These are phyloP conservation scores for Bufo gargarizans DNA, from an alignment of 2,113 vertebrate genomes.

Conservation along the genomic window DNA sequence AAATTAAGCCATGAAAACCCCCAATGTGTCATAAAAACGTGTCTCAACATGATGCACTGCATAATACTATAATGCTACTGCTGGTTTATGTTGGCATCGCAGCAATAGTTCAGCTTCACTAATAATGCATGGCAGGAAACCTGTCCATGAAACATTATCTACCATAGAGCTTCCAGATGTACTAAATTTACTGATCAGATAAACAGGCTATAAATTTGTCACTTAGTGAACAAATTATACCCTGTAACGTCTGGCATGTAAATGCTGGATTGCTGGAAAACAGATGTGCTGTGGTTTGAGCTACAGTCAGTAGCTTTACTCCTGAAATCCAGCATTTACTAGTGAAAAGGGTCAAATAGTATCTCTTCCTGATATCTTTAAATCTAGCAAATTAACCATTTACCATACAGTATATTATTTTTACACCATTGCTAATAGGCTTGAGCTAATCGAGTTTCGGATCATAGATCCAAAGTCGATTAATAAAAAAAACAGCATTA, in stretches of 20 bases:
- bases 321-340: background rate
- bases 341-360: background rate
- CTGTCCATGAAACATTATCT: conserved; percentile 40
- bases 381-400: too few species aligned
- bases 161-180: conserved; percentile 5
- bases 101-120: conserved; percentile 55
- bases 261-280: conserved; percentile 12
- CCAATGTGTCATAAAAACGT: conserved; percentile 61
- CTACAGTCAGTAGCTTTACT: background rate
- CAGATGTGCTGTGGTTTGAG: conserved; percentile 23
- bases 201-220: background rate
- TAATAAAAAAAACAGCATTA: too few species aligned
- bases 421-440: too few species aligned
- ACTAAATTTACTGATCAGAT: conserved; percentile 52
- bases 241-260: conserved; percentile 55
- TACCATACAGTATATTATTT: too few species aligned
- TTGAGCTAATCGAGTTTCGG: too few species aligned
- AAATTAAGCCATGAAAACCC: conserved; percentile 62
- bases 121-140: conserved; percentile 53
- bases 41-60: conserved; percentile 56
- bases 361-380: background rate
- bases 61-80: conserved; percentile 54
- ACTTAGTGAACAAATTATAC: conserved; percentile 29
- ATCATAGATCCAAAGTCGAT: too few species aligned
- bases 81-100: conserved; percentile 35